Conservation (phyloP, 2,888 invertebrate species). For the Drosophila niveifrons region DNA sequence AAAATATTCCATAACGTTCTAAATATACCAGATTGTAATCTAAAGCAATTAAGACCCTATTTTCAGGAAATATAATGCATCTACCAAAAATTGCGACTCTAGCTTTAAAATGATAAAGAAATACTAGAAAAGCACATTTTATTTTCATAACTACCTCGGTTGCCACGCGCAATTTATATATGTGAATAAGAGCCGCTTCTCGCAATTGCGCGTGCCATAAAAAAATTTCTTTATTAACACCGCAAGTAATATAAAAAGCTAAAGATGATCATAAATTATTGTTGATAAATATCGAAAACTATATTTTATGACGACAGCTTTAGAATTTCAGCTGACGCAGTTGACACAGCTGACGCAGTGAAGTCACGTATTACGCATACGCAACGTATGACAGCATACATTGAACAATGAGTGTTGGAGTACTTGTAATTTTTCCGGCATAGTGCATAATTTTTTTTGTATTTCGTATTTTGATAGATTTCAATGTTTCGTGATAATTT, state of each 20-base stretch:
- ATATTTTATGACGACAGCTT: constrained; percentile 12
- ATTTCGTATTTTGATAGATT: not conserved
- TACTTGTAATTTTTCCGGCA: constrained; percentile 41
- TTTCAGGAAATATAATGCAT: too few species aligned
- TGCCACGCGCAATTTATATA: constrained; percentile 23
- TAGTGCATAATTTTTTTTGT: constrained; percentile 36
- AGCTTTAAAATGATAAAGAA: too few species aligned
- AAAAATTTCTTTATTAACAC: constrained; percentile 57
- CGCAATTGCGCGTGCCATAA: constrained; percentile 21
- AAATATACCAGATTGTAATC: too few species aligned
- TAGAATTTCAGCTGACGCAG: constrained; percentile 48
- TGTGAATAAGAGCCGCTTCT: not conserved
- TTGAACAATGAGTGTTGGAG: not conserved
- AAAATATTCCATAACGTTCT: too few species aligned
- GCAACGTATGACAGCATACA: constrained; percentile 61
- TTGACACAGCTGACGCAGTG: not conserved
- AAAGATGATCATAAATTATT: constrained; percentile 10
- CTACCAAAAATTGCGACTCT: too few species aligned
- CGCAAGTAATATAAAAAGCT: constrained; percentile 5
- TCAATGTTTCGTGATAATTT: constrained; percentile 66
- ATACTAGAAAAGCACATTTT: too few species aligned
- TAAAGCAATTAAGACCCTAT: too few species aligned
- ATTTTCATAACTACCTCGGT: constrained; percentile 19
- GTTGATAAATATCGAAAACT: constrained; percentile 9
- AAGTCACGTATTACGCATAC: constrained; percentile 73